Evolutionary conservation across 2,888 invertebrate genomes (phyloP), one percentile per base, ranked within the genome.

Genomic region (Iphiclides podalirius): DNA sequence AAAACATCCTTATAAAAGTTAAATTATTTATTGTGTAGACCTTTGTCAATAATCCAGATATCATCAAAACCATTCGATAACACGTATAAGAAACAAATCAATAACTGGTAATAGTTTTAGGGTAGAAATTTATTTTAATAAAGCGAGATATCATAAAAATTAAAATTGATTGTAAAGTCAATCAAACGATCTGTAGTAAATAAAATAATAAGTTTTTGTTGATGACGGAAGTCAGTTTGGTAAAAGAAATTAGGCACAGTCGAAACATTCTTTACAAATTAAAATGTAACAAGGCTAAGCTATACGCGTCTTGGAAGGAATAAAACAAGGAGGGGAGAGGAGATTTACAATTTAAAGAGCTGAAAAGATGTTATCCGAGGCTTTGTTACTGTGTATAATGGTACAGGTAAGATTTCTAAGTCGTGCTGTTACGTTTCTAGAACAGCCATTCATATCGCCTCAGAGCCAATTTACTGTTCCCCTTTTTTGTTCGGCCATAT

Each of bases 361-460:
- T 55, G 57, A 54, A 54, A 53, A 53, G 58, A 56, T 55, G 53
- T 33, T 58, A 59, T 60, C 60, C 37, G 40, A 54, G 50, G 54
- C 61, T 56, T 61, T 58, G 58, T 61, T 60, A 53, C 52, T 57
- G 49, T 54, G 60, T 56, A 60, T 62, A 64, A 64, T 60, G 61
- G 60, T 63, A 63, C 57, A 62, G 60, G 60, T 65, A 66, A 65
- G 64, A 60, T 58, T 64, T 57, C 65, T 61, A 64, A 64, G 61
- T 67, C 55, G 55, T 56, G 54, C 57, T 57, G 58, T 57, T 58
- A 58, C 60, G 59, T 62, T 54, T 60, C 56, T 62, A 58, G 61
- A 59, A 61, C 59, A 54, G 52, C 55, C 57, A 60, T 58, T 60
- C 54, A 55, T 49, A 52, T 48, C 54, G 47, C 45, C 46, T 53